Evolutionary conservation across 2,888 invertebrate genomes (phyloP), one percentile per base, ranked within the genome.

Genomic region (Adelphocoris suturalis): DNA sequence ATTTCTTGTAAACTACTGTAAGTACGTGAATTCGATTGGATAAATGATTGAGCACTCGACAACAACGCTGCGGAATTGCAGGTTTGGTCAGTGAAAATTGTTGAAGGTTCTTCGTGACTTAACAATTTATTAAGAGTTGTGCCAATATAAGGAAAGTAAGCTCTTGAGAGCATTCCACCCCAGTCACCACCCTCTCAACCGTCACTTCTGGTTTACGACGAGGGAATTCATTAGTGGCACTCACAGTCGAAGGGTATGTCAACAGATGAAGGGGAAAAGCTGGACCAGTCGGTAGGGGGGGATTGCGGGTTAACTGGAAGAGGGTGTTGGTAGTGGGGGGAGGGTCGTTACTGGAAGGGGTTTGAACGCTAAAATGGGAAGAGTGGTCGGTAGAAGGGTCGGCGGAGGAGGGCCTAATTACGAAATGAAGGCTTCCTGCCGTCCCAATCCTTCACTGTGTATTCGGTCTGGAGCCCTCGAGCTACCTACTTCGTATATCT

Each of bases 141-240:
- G 19, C 23, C 68, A 23, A 68, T 68, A 68, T 68, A 68, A 68
- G 68, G 68, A n/a, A 46, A 14, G n/a, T 78, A 47, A 47, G 78
- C 78, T 46, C 78, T 19, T 47, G 46, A 46, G 78, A 47, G 78
- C 19, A 68, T 68, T 68, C 68, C 68, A 14, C 52, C 68, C 68
- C 23, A 68, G 68, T 68, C 68, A 23, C 19, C 61, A 61, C 3
- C 61, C 61, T 19, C 61, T 19, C 68, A 68, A 23, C 23, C 68
- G 23, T 68, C 78, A 78, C 78, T 78, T 78, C 78, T 78, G 47
- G 78, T 78, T 78, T 78, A 55, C 85, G 85, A 57, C 28, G 57
- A 27, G 57, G 61, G 85, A 85, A 85, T 85, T 85, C 85, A 85
- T 85, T 85, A 85, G 85, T 85, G 85, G 85, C 57, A 55, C 85